Conservation (phyloP, 2,113 vertebrate genomes). For the Vanacampus margaritifer region DNA sequence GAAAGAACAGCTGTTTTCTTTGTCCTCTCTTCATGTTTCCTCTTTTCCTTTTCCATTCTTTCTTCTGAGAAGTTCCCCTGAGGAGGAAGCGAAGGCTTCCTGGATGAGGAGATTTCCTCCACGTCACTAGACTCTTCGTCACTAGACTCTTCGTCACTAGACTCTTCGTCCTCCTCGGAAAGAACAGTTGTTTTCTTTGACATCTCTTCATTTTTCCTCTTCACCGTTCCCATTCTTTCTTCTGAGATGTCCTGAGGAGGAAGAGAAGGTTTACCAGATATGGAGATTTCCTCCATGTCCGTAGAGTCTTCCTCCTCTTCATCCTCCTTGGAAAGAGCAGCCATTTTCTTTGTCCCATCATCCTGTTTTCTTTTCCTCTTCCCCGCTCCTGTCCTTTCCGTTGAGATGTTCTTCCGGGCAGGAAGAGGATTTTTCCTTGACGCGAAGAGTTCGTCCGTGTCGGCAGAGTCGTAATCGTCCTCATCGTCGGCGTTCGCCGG, state of each 20-base stretch:
- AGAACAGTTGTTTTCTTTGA: constrained; percentile 23
- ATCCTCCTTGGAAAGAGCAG: not conserved
- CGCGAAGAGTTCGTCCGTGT: constrained; percentile 86
- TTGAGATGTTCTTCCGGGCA: not conserved
- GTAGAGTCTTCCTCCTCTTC: not conserved
- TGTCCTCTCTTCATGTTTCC: too few relatives aligned
- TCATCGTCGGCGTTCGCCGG: constrained; percentile 31
- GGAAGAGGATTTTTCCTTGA: constrained; percentile 41
- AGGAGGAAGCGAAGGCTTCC: too few relatives aligned
- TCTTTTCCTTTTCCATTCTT: too few relatives aligned
- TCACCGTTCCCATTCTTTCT: constrained; percentile 12
- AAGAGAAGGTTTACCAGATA: not conserved
- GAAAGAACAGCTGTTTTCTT: too few relatives aligned
- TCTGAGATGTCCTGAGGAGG: not conserved
- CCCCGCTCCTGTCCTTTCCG: constrained; percentile 4
- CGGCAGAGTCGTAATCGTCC: constrained; percentile 79
- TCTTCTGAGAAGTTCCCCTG: too few relatives aligned
- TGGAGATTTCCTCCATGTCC: not conserved
- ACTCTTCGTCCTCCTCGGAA: constrained; percentile 9
- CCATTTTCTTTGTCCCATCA: constrained; percentile 24
- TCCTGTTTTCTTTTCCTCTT: constrained; percentile 17
- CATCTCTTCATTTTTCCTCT: constrained; percentile 14
- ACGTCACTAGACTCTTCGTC: too few relatives aligned
- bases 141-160: too few relatives aligned
- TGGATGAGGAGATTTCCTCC: too few relatives aligned